A percentile compares a stretch with the other conserved stretches of the same genome.
Conservation (phyloP, 2,113 vertebrate genomes). For the Delphinus delphis region DNA sequence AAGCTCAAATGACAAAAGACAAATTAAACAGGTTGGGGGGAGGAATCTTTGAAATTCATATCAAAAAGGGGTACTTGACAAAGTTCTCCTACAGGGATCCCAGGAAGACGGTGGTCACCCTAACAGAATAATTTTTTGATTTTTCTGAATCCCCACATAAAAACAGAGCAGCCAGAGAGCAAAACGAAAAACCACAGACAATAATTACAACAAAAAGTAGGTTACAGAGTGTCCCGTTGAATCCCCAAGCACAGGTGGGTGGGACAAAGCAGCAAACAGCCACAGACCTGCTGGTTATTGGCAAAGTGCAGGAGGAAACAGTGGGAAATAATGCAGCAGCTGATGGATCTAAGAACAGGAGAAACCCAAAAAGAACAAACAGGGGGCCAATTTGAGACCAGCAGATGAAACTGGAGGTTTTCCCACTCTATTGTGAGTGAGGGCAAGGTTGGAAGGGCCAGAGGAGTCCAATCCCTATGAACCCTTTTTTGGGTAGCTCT, state of each 20-base stretch:
- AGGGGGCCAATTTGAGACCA: background rate
- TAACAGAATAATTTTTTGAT: background rate
- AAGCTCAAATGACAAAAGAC: background rate
- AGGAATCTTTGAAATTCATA: background rate
- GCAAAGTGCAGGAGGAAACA: background rate
- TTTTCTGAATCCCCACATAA: background rate
- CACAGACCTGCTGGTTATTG: background rate
- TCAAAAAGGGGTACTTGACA: background rate
- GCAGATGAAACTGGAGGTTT: background rate
- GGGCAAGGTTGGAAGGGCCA: background rate
- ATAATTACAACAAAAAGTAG: background rate
- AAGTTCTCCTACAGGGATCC: background rate
- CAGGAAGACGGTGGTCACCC: background rate
- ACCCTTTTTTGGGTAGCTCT: background rate
- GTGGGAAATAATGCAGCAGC: background rate
- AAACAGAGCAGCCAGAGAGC: background rate
- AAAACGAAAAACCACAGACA: background rate
- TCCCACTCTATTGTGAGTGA: accelerated
- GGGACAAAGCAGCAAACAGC: background rate
- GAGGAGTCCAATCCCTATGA: background rate
- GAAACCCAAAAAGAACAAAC: background rate
- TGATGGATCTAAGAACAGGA: background rate
- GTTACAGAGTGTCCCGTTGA: background rate
- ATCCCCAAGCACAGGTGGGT: background rate
- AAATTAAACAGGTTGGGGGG: background rate